Evolutionary conservation across 2,888 invertebrate species (phyloP), one percentile per base, ranked within the genome.

Genomic region (Zelleria hepariella): DNA sequence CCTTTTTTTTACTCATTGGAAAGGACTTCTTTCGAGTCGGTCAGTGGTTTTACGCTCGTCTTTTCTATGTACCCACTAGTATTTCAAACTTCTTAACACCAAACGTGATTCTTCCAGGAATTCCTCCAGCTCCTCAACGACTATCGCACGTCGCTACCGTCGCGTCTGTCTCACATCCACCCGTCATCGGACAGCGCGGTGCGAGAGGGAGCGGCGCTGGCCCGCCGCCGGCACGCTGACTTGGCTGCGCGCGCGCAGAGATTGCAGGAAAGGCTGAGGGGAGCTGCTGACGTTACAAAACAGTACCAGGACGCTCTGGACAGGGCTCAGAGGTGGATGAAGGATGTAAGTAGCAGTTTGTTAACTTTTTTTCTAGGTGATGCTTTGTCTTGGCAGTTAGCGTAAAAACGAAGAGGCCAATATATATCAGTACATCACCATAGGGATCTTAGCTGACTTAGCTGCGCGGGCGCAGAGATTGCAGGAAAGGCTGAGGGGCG

Each of bases 61-160:
- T 32, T 8, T 32, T 7, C 6, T 32, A 10, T 8, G 6, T 32
- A 32, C 32, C 32, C 10, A 32, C 47, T 4, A 7, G 15, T 7
- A 47, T 47, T 3, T 47, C 3, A 47, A 47, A 4, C 6, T 15
- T n/a, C 47, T 51, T 5, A 18, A 21, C 24, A 26, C 10, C 10
- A 49, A 3, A 26, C 18, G 7, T 27, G 2, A 4, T 21, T 1
- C 24, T 3, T n/a, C 0, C 72, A 93, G 92, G 96, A 97, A 68
- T 96, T 96, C 84, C 88, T 97, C 6, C 91, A 92, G 20, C 90
- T 94, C 48, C 89, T 97, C 42, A 97, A 97, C 85, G 96, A 96
- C 65, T 96, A 96, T 90, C 93, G 97, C 65, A 95, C 96, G 0
- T 91, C 94, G 20, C 81, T 97, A 21, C 96, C 96, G 1, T 93